Percentiles rank a stretch among this genome's conserved stretches.
Conservation (phyloP, 2,113 vertebrate species). For the Piliocolobus tephrosceles region DNA sequence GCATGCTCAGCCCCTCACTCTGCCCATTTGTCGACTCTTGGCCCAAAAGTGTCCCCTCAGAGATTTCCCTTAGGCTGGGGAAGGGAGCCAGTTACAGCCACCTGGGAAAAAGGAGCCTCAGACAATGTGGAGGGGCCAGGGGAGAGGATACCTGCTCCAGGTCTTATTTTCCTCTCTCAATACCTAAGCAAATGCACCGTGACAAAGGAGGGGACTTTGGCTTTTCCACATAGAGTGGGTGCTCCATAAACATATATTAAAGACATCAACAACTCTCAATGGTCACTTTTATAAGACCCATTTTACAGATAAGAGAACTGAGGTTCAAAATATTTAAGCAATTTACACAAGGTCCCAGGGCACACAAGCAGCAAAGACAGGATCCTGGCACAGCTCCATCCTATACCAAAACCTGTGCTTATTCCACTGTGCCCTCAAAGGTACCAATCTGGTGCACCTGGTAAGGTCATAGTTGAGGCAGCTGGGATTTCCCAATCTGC, state of each 20-base stretch:
- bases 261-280: not conserved
- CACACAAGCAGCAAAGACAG: not conserved
- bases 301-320: not conserved
- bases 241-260: too few species aligned
- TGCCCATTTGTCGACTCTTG: not conserved
- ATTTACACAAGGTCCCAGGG: not conserved
- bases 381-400: not conserved
- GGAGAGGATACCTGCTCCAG: not conserved
- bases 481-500: not conserved
- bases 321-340: not conserved
- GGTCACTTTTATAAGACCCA: not conserved
- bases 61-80: not conserved
- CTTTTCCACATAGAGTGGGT: not conserved
- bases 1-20: not conserved
- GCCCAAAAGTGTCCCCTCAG: not conserved
- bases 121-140: fast-evolving
- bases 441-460: not conserved
- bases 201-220: not conserved
- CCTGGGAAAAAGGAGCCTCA: not conserved
- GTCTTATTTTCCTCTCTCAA: not conserved
- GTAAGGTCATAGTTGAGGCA: not conserved
- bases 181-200: not conserved
- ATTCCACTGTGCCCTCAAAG: not conserved
- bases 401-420: not conserved
- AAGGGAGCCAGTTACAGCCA: not conserved